phyloP scores from a whole-genome alignment of 2,797 vertebrate species.

The Sebastes kiyomatsui region DNA sequence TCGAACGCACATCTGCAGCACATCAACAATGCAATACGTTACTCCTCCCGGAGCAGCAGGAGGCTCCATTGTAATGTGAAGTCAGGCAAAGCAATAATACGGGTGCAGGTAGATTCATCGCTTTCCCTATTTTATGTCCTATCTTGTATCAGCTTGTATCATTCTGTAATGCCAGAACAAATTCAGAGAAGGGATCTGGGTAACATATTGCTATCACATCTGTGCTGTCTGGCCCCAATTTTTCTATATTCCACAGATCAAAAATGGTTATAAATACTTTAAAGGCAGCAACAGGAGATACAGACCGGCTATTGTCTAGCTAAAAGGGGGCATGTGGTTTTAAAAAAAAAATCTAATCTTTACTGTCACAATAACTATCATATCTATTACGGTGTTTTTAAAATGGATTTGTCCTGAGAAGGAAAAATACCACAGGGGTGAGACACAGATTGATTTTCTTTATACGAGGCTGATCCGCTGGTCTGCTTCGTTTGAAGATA shows the following conservation, averaged over 20 bases:
- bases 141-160: neutral
- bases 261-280: neutral
- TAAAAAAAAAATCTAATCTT: neutral
- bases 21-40: neutral
- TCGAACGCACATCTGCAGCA: constrained; percentile 10
- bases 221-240: neutral
- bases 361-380: neutral
- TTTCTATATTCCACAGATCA: neutral
- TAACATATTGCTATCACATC: neutral
- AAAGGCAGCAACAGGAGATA: neutral
- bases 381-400: neutral
- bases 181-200: neutral
- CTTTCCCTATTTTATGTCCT: neutral
- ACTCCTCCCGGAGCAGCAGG: neutral
- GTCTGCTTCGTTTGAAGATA: neutral
- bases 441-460: neutral
- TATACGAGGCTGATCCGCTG: neutral
- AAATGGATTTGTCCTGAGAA: neutral
- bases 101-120: neutral
- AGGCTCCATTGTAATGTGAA: neutral
- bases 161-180: neutral
- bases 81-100: neutral
- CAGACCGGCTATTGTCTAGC: neutral
- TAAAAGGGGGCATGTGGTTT: neutral
- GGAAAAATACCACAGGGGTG: neutral